Evolutionary conservation across 2,797 vertebrate genomes (phyloP).

Genomic region (Gobionotothen gibberifrons): DNA sequence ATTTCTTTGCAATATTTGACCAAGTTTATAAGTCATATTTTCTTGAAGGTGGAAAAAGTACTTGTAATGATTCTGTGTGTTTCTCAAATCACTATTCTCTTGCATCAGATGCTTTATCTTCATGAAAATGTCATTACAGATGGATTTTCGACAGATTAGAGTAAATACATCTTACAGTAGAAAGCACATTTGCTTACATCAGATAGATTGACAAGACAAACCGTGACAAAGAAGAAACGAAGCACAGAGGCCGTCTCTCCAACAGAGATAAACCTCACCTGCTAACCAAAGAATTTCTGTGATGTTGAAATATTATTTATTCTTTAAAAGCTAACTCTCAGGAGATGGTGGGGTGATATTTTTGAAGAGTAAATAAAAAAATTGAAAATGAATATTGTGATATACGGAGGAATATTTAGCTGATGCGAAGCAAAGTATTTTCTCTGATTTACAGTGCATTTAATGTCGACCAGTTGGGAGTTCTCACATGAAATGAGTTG

Average conservation of each 20-base stretch:
- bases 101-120: not conserved
- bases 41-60: not conserved
- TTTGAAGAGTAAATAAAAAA: slow-evolving; percentile 26
- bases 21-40: not conserved
- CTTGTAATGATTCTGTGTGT: not conserved
- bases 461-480: slow-evolving; percentile 33
- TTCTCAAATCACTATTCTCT: not conserved
- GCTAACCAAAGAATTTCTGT: slow-evolving; percentile 25
- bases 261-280: slow-evolving; percentile 38
- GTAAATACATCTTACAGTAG: not conserved
- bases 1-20: no score
- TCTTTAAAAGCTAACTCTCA: slow-evolving; percentile 34
- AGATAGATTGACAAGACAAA: slow-evolving; percentile 18
- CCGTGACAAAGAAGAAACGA: slow-evolving; percentile 6
- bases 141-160: not conserved
- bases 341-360: slow-evolving; percentile 26
- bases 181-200: slow-evolving; percentile 9
- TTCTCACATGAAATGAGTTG: slow-evolving; percentile 46
- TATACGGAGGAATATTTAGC: slow-evolving; percentile 34
- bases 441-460: slow-evolving; percentile 42
- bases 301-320: slow-evolving; percentile 41
- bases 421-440: slow-evolving; percentile 32
- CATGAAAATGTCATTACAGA: not conserved
- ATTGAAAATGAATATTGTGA: slow-evolving; percentile 24
- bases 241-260: slow-evolving; percentile 10